Evolutionary conservation across 2,888 invertebrate species (phyloP), one percentile per base, ranked within the genome.

Genomic region (Drosophila parthenogenetica): DNA sequence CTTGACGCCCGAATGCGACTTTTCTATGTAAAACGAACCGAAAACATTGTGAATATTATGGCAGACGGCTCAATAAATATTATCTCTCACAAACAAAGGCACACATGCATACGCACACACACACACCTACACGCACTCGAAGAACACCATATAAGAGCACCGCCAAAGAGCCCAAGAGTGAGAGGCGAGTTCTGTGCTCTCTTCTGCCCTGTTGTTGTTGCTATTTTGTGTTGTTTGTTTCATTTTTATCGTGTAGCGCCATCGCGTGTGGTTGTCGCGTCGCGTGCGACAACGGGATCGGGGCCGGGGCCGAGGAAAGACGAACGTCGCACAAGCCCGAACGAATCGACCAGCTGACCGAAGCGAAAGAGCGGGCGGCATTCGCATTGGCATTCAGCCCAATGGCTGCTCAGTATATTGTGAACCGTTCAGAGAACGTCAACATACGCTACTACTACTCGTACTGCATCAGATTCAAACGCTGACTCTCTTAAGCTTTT

Each of bases 371-470:
- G 35, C 35, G 45, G 51, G 48, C 51, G 53, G 43, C 54, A 70
- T 40, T 75, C 49, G 46, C n/a, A 39, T 43, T 39, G 49, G 49
- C 51, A 43, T 39, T 51, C 57, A 54, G 2, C 54, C 7, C 39
- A 19, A 16, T 14, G 66, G 58, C 45, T 63, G 69, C 70, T 87
- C 87, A 85, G 85, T 85, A 68, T 75, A 77, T 66, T 87, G 57
- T 75, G 85, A 89, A 87, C 66, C 71, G 81, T 79, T 73, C 69
- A 77, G 72, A 73, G 57, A 70, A 77, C 58, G 60, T 51, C 63
- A 77, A 46, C 63, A 49, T 25, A 55, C 61, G 37, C 46, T 60
- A 58, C 39, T 53, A 29, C 29, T 13, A 35, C 35, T 29, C 22
- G 29, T 8, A 29, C 29, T 29, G 10, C 54, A 22, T 22, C 39